Percentiles rank a stretch among this genome's conserved stretches.
Evolutionary conservation across 1,140 invertebrate species (phyloP).

Genomic region (Onthophagus taurus): DNA sequence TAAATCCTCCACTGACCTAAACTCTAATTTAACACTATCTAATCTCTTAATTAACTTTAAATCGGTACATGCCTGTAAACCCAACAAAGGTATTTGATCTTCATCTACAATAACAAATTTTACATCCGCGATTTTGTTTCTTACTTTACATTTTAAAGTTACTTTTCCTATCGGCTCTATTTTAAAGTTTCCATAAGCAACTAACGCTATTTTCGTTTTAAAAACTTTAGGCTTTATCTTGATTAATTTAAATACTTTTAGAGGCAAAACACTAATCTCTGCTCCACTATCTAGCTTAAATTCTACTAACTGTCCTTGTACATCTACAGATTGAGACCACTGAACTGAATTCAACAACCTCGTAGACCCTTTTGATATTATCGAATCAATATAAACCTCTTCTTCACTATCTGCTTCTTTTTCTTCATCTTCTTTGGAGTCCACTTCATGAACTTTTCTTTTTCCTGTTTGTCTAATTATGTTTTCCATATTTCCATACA

Average conservation of each 20-base stretch:
- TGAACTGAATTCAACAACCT: background rate
- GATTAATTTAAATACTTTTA: no score
- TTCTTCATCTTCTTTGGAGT: background rate
- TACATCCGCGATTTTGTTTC: background rate
- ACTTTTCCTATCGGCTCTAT: conserved; percentile 6
- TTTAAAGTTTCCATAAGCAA: conserved; percentile 7
- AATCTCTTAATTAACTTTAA: conserved; percentile 12
- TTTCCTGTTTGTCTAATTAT: no score
- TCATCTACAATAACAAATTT: conserved; percentile 5
- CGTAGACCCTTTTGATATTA: no score
- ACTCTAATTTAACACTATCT: conserved; percentile 1
- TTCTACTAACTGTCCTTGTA: background rate
- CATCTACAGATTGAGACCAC: no score
- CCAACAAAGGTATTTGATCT: conserved; percentile 9
- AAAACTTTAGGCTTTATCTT: background rate
- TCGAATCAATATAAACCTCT: background rate
- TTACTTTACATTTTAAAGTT: conserved; percentile 5
- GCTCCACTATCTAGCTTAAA: conserved; percentile 7
- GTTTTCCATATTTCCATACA: no score
- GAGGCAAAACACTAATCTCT: conserved; percentile 13
- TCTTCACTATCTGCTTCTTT: conserved; percentile 9
- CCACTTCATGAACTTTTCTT: no score
- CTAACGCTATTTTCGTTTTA: conserved; percentile 11
- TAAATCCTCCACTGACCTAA: background rate
- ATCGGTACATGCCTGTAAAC: conserved; percentile 10